Conservation (phyloP, 2,113 vertebrate genomes). For the Ciconia stormi region DNA sequence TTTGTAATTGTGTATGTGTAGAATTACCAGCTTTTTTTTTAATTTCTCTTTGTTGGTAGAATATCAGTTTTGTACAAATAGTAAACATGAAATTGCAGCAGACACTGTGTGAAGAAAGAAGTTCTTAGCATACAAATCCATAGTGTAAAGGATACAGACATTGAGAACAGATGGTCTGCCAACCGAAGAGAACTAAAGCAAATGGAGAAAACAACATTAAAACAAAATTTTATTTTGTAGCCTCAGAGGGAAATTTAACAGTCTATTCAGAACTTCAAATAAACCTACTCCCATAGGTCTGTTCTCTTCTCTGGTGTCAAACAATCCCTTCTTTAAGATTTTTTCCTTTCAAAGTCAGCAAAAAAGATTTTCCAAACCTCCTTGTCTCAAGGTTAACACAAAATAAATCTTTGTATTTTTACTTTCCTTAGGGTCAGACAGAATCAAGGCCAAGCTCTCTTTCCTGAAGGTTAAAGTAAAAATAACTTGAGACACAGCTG, state of each 20-base stretch:
- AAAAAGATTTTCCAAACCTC: neutral
- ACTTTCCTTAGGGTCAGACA: neutral
- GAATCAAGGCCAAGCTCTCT: neutral
- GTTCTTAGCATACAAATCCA: neutral
- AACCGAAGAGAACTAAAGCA: neutral
- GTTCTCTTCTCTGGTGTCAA: neutral
- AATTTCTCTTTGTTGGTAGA: neutral
- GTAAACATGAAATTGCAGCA: constrained; percentile 12
- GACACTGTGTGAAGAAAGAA: neutral
- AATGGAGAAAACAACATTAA: constrained; percentile 19
- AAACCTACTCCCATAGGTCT: neutral
- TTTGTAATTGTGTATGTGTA: neutral
- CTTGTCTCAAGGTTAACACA: neutral
- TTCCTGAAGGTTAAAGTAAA: neutral
- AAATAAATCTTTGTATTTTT: neutral
- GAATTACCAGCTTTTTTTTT: neutral
- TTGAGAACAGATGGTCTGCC: constrained; percentile 26
- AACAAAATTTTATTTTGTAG: neutral
- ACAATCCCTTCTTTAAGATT: neutral
- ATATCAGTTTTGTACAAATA: neutral
- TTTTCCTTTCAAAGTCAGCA: neutral
- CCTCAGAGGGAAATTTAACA: neutral
- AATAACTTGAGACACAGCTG: neutral
- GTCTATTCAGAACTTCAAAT: neutral
- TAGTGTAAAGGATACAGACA: neutral